Evolutionary conservation across 1,140 invertebrate genomes (phyloP).

Genomic region (Megathymus violae): DNA sequence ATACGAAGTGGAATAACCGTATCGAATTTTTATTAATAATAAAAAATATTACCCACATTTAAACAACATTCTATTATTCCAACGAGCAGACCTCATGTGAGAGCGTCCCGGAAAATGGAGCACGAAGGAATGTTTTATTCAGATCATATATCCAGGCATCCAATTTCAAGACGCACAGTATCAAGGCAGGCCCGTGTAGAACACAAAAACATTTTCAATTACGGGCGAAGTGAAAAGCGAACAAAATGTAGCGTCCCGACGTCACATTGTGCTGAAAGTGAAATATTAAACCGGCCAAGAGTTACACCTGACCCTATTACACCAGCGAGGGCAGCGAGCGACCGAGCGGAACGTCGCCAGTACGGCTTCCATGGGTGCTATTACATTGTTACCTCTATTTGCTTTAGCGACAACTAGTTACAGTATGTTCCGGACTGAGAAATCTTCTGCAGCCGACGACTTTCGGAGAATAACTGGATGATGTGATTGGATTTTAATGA

Average conservation of each 20-base stretch:
- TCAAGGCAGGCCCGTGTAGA: constrained; percentile 15
- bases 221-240: constrained; percentile 26
- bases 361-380: constrained; percentile 7
- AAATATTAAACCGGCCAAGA: constrained; percentile 50
- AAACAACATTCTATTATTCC: constrained; percentile 5
- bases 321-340: constrained; percentile 1
- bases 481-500: too few species aligned
- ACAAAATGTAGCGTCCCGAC: constrained; percentile 35
- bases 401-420: too few species aligned
- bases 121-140: constrained; percentile 13
- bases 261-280: constrained; percentile 39
- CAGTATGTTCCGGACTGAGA: neutral
- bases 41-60: too few species aligned
- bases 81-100: constrained; percentile 5
- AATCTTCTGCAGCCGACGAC: too few species aligned
- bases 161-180: neutral
- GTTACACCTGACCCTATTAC: constrained; percentile 46
- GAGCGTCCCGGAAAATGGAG: constrained; percentile 11
- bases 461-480: too few species aligned
- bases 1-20: too few species aligned
- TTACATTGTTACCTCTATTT: neutral
- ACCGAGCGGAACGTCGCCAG: neutral
- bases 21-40: too few species aligned
- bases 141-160: constrained; percentile 1
- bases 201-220: constrained; percentile 55